Base-by-base conservation (phyloP, 1,140 invertebrate genomes). In the Drosophila bocqueti region DNA sequence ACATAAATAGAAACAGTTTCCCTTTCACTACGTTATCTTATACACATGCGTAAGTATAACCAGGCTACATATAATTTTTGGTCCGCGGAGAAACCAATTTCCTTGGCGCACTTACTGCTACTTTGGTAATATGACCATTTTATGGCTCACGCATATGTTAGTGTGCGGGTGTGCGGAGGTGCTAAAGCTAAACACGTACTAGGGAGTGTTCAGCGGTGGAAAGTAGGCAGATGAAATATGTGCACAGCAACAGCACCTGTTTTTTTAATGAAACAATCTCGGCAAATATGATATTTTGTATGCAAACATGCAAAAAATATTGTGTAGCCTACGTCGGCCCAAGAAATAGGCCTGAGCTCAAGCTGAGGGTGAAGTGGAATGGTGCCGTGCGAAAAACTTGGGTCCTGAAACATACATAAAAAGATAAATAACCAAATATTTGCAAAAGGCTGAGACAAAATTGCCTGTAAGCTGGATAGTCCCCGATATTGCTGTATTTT, bases 231-330 rank as follows among this genome's bases (percentile, higher is more conserved):
- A 79, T 79, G 55, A 79, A 79, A 79, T 79, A 79, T 79, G 76
- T 73, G 61, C 73, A 67, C 43, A 77, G 63, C 74, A 59, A 40
- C 57, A 61, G 62, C 81, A 84, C 78, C 79, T 84, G 73, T 79
- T 79, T 86, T 87, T 87, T 84, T 85, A 89, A 89, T 89, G 85
- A 89, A 89, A 89, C 85, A 89, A 89, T 89, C 85, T 89, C 85
- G 72, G 81, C 85, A 89, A 89, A 89, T 89, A 85, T 89, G 85
- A 89, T 89, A 89, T 89, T 89, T 90, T 89, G 85, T 89, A 89
- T 89, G 85, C 85, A 89, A 89, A 90, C 85, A 89, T 89, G 85
- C 85, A 90, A 89, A 90, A 89, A 90, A 89, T 90, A 89, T 85
- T 81, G 71, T 72, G 63, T 45, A 47, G 42, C 65, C 63, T 16